Evolutionary conservation across 2,113 vertebrate species (phyloP).

Genomic region (Gallinago undulata): DNA sequence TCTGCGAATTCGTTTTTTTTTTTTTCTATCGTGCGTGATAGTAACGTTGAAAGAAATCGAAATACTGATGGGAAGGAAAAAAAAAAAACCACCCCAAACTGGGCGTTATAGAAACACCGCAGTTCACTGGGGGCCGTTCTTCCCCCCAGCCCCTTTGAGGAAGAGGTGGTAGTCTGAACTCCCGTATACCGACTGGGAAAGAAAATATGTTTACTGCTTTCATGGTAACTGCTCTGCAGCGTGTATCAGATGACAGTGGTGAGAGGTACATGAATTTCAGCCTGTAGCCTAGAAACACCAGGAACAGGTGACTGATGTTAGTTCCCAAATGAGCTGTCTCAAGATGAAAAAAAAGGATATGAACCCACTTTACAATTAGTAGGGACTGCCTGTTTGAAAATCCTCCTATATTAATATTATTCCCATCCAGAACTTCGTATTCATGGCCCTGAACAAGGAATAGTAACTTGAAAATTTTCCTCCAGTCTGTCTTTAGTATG

Average conservation of each 20-base stretch:
- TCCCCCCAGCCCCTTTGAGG: fast-evolving
- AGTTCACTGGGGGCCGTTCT: fast-evolving
- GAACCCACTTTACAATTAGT: background rate
- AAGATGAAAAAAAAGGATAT: background rate
- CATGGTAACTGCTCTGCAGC: background rate
- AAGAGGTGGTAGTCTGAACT: too few relatives aligned
- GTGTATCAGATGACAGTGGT: background rate
- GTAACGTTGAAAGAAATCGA: too few relatives aligned
- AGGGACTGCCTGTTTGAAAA: background rate
- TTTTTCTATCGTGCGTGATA: too few relatives aligned
- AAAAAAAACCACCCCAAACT: too few relatives aligned
- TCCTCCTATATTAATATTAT: background rate
- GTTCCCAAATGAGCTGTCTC: background rate
- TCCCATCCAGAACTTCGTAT: background rate
- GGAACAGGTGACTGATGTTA: background rate
- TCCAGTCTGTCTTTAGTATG: background rate
- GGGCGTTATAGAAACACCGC: too few relatives aligned
- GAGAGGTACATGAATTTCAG: too few relatives aligned
- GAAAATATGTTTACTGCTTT: background rate
- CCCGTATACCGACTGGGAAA: too few relatives aligned
- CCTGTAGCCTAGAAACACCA: background rate
- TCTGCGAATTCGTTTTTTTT: too few relatives aligned
- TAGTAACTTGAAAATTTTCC: background rate
- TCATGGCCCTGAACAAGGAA: background rate
- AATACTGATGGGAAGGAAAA: background rate